A percentile compares a stretch with the other conserved stretches of the same genome.
Evolutionary conservation across 1,140 invertebrate genomes (phyloP).

Genomic region (Camponotus floridanus): DNA sequence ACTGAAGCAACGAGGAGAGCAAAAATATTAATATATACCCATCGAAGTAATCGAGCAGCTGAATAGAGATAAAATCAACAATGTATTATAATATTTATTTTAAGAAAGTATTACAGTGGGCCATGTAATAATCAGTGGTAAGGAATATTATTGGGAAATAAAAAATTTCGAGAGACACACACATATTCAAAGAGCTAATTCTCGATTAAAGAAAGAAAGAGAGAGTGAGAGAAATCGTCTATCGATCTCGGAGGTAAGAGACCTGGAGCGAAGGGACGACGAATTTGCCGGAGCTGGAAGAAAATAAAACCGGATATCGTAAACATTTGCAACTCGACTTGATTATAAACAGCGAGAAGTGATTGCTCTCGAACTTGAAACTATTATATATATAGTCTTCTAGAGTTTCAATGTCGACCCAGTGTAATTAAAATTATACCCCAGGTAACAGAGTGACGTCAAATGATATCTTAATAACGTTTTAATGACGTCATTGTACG

Average conservation of each 20-base stretch:
- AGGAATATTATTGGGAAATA: not conserved
- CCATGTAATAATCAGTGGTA: not conserved
- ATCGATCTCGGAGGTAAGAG: conserved; percentile 52
- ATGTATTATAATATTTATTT: conserved; percentile 33
- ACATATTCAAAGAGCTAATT: not conserved
- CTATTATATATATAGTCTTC: not conserved
- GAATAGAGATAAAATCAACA: not conserved
- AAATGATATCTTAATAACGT: too few relatives aligned
- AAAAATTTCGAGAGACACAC: not conserved
- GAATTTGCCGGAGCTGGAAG: too few relatives aligned
- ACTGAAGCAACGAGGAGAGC: not conserved
- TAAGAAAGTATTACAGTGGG: not conserved
- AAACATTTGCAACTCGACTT: not conserved
- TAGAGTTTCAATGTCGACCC: not conserved
- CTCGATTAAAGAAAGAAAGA: not conserved
- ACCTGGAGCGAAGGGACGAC: not conserved
- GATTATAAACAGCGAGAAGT: not conserved
- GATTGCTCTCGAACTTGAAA: not conserved
- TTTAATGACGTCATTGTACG: too few relatives aligned
- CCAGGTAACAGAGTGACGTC: too few relatives aligned
- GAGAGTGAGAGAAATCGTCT: conserved; percentile 21
- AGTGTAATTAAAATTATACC: conserved; percentile 42
- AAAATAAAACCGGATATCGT: too few relatives aligned
- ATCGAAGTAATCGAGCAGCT: not conserved
- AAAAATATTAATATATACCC: not conserved